Evolutionary conservation across 2,888 invertebrate genomes (phyloP).

Genomic region (Crepidodera aurea): DNA sequence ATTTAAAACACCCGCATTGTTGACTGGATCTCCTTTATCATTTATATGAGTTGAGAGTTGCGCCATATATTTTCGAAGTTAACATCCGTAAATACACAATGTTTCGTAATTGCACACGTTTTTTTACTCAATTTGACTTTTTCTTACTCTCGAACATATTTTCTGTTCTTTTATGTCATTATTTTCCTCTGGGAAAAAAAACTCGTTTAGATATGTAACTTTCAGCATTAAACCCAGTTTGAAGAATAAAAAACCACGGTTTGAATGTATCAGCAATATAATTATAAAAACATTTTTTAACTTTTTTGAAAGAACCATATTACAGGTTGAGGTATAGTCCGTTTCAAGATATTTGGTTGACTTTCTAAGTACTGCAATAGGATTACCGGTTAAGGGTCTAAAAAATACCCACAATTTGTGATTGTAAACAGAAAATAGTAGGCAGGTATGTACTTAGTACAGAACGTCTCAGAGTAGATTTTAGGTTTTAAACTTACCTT

Average conservation of each 20-base stretch:
- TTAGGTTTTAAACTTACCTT: too few relatives aligned
- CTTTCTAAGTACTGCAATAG: too few relatives aligned
- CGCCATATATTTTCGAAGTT: conserved; percentile 11
- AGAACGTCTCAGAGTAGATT: too few relatives aligned
- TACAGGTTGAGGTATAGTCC: too few relatives aligned
- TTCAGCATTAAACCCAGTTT: not conserved
- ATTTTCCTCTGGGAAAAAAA: not conserved
- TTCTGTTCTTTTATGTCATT: not conserved
- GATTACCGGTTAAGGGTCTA: too few relatives aligned
- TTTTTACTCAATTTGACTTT: not conserved
- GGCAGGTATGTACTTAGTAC: too few relatives aligned
- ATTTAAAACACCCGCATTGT: conserved; percentile 20
- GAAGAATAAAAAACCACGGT: not conserved
- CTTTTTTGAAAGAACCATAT: too few relatives aligned
- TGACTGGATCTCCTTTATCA: conserved; percentile 17
- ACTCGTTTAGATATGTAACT: not conserved
- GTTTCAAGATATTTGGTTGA: too few relatives aligned
- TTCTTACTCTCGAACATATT: not conserved
- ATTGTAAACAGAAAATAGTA: too few relatives aligned
- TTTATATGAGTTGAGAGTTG: conserved; percentile 24
- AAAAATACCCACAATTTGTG: too few relatives aligned
- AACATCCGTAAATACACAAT: conserved; percentile 12
- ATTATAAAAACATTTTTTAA: too few relatives aligned
- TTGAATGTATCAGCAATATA: too few relatives aligned
- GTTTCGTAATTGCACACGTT: conserved; percentile 8